These are phyloP conservation scores for Psittacula echo DNA, from an alignment of 2,797 vertebrate species.

Conservation along the genomic window DNA sequence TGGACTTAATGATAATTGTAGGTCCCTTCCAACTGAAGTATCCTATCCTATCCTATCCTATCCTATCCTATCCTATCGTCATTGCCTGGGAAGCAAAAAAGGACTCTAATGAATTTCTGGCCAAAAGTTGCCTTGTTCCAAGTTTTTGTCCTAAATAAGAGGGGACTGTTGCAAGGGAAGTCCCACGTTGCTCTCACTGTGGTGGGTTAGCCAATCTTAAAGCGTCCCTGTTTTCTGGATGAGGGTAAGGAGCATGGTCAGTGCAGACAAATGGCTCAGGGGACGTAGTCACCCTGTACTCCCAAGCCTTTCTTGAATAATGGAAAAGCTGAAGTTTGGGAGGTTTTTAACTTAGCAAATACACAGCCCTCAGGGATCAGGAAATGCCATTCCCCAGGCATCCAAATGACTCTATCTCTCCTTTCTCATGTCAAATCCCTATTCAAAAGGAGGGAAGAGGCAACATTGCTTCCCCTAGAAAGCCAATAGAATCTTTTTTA, in stretches of 20 bases:
- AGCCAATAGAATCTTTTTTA: background rate
- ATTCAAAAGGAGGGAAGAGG: background rate
- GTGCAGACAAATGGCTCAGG: background rate
- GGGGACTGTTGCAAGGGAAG: background rate
- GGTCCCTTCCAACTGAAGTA: background rate
- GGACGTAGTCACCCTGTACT: background rate
- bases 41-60: background rate
- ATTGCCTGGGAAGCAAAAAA: background rate
- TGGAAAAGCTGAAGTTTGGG: background rate
- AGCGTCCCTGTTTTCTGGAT: background rate
- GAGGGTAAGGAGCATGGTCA: background rate
- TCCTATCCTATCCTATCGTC: background rate
- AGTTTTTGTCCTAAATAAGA: background rate
- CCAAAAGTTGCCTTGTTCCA: background rate
- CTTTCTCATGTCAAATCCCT: background rate
- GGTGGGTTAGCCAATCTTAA: background rate
- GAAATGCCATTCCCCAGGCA: background rate
- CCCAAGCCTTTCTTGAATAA: background rate
- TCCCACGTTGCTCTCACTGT: background rate
- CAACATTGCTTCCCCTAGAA: background rate
- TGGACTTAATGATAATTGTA: background rate
- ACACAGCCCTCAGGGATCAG: rapidly evolving
- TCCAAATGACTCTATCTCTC: background rate
- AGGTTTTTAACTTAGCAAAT: background rate
- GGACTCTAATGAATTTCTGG: background rate